Percentiles rank a stretch among this genome's conserved stretches.
phyloP scores from a whole-genome alignment of 2,888 invertebrate species.

The Pollenia labialis region DNA sequence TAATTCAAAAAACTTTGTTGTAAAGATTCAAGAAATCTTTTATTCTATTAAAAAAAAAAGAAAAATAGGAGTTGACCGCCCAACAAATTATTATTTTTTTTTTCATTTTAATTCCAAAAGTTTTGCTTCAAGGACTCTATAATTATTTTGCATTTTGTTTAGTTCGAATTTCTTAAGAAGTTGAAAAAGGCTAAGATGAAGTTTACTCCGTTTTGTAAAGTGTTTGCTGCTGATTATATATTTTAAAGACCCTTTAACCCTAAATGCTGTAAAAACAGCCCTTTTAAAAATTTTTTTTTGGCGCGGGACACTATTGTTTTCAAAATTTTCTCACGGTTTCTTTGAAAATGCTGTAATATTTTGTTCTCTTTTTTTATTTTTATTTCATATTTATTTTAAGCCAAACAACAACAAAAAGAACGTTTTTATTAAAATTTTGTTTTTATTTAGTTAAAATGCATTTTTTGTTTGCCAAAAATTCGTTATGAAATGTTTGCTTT shows the following conservation, averaged over 20 bases:
- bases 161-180: constrained; percentile 41
- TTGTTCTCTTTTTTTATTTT: constrained; percentile 8
- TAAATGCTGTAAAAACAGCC: constrained; percentile 50
- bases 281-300: constrained; percentile 65
- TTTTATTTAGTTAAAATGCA: constrained; percentile 32
- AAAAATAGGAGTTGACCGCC: constrained; percentile 62
- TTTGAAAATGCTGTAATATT: constrained; percentile 21
- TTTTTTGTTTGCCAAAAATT: constrained; percentile 21
- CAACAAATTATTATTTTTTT: constrained; percentile 36
- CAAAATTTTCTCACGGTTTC: constrained; percentile 69
- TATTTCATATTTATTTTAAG: not conserved
- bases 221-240: constrained; percentile 16
- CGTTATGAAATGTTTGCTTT: not conserved
- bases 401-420: not conserved
- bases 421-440: constrained; percentile 49
- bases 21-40: not conserved
- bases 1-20: constrained; percentile 7
- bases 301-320: constrained; percentile 70
- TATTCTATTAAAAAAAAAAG: not conserved
- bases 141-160: constrained; percentile 67
- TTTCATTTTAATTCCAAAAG: constrained; percentile 18
- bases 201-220: constrained; percentile 57
- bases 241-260: constrained; percentile 38
- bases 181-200: constrained; percentile 58
- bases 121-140: constrained; percentile 54